phyloP scores from a whole-genome alignment of 1,140 invertebrate genomes.

The Hesperophylax magnus region DNA sequence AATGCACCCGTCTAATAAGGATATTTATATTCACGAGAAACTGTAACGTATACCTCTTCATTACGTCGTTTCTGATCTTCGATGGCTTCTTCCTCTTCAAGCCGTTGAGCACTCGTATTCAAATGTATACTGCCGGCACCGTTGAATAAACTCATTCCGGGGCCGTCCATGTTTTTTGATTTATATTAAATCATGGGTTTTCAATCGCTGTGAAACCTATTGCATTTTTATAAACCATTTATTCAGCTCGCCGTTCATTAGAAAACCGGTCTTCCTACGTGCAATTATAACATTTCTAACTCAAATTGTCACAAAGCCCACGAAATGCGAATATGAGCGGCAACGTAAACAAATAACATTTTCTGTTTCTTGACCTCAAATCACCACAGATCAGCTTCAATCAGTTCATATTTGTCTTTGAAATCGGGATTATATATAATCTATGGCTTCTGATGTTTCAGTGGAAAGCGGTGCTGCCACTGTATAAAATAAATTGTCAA shows the following conservation, averaged over 20 bases:
- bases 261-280: constrained; percentile 4
- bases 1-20: too few species aligned
- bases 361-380: background rate
- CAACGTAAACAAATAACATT: constrained; percentile 33
- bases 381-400: too few species aligned
- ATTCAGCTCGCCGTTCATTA: background rate
- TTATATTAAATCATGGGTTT: constrained; percentile 2
- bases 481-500: too few species aligned
- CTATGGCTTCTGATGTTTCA: too few species aligned
- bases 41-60: constrained; percentile 66
- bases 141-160: constrained; percentile 74
- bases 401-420: too few species aligned
- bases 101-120: constrained; percentile 69
- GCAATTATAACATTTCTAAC: background rate
- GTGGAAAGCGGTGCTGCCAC: too few species aligned
- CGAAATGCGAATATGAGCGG: background rate
- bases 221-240: background rate
- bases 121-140: constrained; percentile 71
- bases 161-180: constrained; percentile 65
- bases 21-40: background rate
- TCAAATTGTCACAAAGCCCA: constrained; percentile 12
- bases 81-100: constrained; percentile 71
- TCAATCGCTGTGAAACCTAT: background rate
- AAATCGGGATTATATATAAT: too few species aligned
- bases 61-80: constrained; percentile 73